These are phyloP conservation scores for Nothura maculosa DNA, from an alignment of 2,797 vertebrate genomes.

Conservation along the genomic window DNA sequence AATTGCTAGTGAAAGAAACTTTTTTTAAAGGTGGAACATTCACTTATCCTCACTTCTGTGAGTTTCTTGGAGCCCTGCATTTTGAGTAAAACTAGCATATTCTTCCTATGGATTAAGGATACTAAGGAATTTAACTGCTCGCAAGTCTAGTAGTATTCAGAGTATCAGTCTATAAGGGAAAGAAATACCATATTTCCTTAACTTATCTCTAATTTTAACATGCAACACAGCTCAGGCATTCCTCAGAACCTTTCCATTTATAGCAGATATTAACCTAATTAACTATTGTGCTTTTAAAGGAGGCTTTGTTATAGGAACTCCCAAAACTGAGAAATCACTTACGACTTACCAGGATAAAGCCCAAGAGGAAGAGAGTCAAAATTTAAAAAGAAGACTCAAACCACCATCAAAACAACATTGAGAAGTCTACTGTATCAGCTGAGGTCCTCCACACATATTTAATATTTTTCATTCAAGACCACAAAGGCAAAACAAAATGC, in stretches of 20 bases:
- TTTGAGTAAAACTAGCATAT: neutral
- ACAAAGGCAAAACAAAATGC: neutral
- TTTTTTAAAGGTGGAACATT: neutral
- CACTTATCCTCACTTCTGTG: neutral
- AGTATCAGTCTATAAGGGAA: neutral
- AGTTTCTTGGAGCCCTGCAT: neutral
- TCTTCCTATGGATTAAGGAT: neutral
- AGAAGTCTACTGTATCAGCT: neutral
- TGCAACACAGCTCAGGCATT: neutral
- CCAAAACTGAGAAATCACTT: neutral
- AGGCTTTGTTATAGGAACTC: accelerated
- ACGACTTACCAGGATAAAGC: neutral
- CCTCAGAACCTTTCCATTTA: neutral
- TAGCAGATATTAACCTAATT: neutral
- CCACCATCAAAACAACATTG: neutral
- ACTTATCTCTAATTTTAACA: neutral
- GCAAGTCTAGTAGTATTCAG: neutral
- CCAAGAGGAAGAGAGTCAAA: too few relatives aligned
- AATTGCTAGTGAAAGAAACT: neutral
- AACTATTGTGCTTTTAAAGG: neutral
- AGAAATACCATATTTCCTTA: neutral
- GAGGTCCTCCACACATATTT: neutral
- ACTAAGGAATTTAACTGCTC: neutral
- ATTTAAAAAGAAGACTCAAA: neutral
- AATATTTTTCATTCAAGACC: neutral